These are phyloP conservation scores for Oligia fasciuncula DNA, from an alignment of 2,888 invertebrate species.

Conservation along the genomic window DNA sequence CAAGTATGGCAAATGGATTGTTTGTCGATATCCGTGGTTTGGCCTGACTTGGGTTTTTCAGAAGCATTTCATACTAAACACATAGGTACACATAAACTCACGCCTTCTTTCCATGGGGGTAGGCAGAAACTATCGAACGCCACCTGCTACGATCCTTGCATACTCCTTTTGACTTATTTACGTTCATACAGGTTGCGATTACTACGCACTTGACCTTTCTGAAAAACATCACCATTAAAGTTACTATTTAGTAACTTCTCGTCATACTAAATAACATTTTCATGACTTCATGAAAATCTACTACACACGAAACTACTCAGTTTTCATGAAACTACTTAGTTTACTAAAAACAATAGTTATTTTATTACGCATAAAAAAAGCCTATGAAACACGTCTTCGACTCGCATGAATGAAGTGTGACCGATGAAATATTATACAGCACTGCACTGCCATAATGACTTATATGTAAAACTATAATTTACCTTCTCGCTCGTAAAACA, in stretches of 20 bases:
- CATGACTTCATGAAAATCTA: too few species aligned
- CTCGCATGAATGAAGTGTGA: slow-evolving; percentile 40
- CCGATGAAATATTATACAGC: slow-evolving; percentile 40
- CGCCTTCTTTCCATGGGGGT: background rate
- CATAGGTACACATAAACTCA: too few species aligned
- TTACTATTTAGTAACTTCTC: background rate
- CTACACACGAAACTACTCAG: too few species aligned
- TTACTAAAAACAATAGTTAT: background rate
- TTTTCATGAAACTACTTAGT: too few species aligned
- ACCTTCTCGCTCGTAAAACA: slow-evolving; percentile 51
- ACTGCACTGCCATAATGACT: slow-evolving; percentile 34
- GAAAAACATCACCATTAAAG: background rate
- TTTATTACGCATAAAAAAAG: background rate
- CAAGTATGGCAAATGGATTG: background rate
- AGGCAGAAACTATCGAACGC: background rate
- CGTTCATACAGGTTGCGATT: background rate
- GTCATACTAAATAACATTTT: background rate
- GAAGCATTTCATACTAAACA: background rate
- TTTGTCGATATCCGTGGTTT: background rate
- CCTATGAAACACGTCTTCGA: background rate
- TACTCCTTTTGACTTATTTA: background rate
- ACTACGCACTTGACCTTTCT: background rate
- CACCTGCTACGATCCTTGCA: background rate
- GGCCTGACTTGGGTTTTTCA: background rate
- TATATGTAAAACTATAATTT: slow-evolving; percentile 52